Evolutionary conservation across 2,797 vertebrate species (phyloP), one percentile per base, ranked within the genome.

Genomic region (Melanogrammus aeglefinus): DNA sequence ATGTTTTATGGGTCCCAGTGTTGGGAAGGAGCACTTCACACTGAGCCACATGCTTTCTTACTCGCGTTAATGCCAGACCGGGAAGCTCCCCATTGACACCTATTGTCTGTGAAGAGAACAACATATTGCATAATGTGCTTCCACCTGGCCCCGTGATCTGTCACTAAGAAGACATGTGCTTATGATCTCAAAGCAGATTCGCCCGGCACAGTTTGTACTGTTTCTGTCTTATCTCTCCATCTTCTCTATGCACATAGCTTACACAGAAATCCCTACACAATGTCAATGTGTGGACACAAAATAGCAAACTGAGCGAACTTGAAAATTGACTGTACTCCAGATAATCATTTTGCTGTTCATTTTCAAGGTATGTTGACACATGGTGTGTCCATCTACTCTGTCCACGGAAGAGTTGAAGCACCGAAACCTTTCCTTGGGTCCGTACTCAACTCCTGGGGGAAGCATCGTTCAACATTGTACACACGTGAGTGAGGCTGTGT

Each of bases 21-120:
- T 74, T 76, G 81, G 74, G 76, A 77, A 83, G 75, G 44, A 33
- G 75, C 74, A 44, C 1, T 24, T 47, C 75, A 10, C 8, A 74
- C 81, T 81, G 77, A 78, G 78, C 24, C 35, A 9, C 57, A 63
- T 7, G n/a, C 74, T 79, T 76, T 77, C 73, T 76, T 47, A 39
- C 35, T 77, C 70, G 80, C 69, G 78, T 72, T 71, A 8, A 78
- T 78, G 77, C 13, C 41, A 39, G 41, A 69, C 73, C 79, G 84
- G 47, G 36, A 66, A 77, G 76, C 72, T 10, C 29, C 76, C 41
- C 72, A 75, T 2, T 29, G 44, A 79, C 73, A 89, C 86, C 80
- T 77, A 83, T 78, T 84, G 84, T 86, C 13, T 86, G 8, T 4
- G 66, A 84, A 66, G 76, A 73, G 76, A 83, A 81, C 76, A 78